Percentiles rank a stretch among this genome's conserved stretches.
Evolutionary conservation across 2,888 invertebrate species (phyloP).

Genomic region (Masnerella sp.): DNA sequence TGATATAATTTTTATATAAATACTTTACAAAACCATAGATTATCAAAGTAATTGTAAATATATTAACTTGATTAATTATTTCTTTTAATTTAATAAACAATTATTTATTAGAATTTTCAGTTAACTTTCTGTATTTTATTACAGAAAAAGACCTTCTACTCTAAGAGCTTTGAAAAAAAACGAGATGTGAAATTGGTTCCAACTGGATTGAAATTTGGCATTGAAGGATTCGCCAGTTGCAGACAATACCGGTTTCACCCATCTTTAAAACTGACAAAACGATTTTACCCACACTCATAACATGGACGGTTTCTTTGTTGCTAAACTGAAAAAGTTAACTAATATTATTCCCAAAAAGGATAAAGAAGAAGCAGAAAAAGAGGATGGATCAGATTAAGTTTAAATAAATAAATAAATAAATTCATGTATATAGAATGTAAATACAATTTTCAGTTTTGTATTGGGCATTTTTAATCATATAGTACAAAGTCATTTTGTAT

Average conservation of each 20-base stretch:
- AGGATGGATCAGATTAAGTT: constrained; percentile 62
- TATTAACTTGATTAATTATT: too few species aligned
- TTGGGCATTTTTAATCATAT: too few species aligned
- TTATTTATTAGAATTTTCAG: too few species aligned
- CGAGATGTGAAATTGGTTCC: constrained; percentile 95
- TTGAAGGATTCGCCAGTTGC: constrained; percentile 95
- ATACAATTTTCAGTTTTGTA: constrained; percentile 22
- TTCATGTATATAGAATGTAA: constrained; percentile 28
- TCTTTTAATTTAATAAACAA: too few species aligned
- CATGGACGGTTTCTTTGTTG: constrained; percentile 99
- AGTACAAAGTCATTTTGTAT: too few species aligned
- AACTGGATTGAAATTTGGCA: constrained; percentile 96
- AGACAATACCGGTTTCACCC: constrained; percentile 93
- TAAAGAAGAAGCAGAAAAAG: constrained; percentile 55
- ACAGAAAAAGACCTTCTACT: too few species aligned
- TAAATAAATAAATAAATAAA: constrained; percentile 36
- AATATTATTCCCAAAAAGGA: constrained; percentile 82
- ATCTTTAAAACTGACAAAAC: constrained; percentile 89
- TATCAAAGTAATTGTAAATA: too few species aligned
- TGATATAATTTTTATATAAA: too few species aligned
- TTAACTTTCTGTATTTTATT: too few species aligned
- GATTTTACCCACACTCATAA: constrained; percentile 99
- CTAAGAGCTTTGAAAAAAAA: too few species aligned
- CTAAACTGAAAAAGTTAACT: constrained; percentile 97
- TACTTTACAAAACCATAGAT: too few species aligned